Percentiles rank a stretch among this genome's conserved stretches.
phyloP scores from a whole-genome alignment of 2,113 vertebrate species.

The Taurulus bubalis region DNA sequence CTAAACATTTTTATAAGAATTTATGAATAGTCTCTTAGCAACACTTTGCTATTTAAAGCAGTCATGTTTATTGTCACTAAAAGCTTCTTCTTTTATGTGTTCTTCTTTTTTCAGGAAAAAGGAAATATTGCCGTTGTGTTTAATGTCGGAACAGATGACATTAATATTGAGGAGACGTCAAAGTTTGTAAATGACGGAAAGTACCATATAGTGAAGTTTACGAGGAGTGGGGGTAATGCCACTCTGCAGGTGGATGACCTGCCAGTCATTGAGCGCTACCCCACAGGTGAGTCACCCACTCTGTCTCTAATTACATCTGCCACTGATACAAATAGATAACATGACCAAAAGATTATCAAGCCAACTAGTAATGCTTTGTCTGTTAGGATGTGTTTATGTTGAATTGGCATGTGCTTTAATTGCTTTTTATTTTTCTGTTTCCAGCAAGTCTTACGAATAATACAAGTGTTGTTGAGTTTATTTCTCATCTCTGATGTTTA shows the following conservation, averaged over 20 bases:
- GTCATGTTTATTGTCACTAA: conserved; percentile 11
- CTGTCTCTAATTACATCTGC: conserved; percentile 32
- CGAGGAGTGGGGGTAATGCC: conserved; percentile 98
- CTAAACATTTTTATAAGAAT: not conserved
- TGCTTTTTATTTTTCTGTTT: conserved; percentile 72
- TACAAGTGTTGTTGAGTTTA: conserved; percentile 61
- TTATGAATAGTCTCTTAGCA: not conserved
- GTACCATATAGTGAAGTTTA: conserved; percentile 99
- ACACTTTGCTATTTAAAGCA: not conserved
- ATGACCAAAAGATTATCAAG: conserved; percentile 37
- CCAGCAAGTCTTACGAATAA: conserved; percentile 65
- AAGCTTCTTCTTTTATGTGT: conserved; percentile 33
- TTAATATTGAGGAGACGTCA: conserved; percentile 96
- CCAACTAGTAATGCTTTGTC: conserved; percentile 37
- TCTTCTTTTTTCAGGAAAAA: conserved; percentile 87
- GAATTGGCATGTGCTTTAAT: conserved; percentile 78
- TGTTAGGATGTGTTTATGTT: conserved; percentile 71
- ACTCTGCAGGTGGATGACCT: conserved; percentile 99
- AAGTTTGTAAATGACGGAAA: conserved; percentile 99
- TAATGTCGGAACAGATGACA: conserved; percentile 99
- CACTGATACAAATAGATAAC: conserved; percentile 30
- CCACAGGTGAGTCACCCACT: conserved; percentile 92
- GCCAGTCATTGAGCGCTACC: conserved; percentile 97
- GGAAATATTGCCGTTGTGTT: conserved; percentile 98
- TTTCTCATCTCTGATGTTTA: conserved; percentile 37